phyloP scores from a whole-genome alignment of 92 coral and sea anemone species.

The Micromussa lordhowensis region DNA sequence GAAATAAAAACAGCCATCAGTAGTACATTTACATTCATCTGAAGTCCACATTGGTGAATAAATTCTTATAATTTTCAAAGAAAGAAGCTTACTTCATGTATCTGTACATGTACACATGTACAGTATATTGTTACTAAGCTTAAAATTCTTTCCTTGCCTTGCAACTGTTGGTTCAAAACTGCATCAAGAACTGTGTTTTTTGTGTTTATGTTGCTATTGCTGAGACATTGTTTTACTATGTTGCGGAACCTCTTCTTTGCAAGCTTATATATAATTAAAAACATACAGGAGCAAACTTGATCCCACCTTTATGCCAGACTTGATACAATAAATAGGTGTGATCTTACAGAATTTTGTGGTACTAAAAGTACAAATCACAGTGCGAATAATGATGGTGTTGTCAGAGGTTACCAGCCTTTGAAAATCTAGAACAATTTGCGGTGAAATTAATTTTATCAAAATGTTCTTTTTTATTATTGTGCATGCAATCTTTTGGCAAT shows the following conservation, averaged over 20 bases:
- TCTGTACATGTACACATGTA: no score
- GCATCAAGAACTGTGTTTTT: background rate
- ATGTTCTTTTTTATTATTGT: constrained; percentile 1
- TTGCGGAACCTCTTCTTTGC: no score
- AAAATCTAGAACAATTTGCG: background rate
- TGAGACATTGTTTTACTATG: no score
- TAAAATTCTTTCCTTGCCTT: background rate
- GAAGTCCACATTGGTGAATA: no score
- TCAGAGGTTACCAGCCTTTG: no score
- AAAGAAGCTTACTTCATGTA: no score
- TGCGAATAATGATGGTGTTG: no score
- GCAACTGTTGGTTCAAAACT: background rate
- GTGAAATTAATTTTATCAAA: background rate
- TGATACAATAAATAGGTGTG: background rate
- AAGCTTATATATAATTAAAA: no score
- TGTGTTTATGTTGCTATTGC: no score
- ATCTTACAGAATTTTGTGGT: background rate
- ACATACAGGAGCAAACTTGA: background rate
- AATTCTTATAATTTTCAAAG: background rate
- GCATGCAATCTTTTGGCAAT: background rate
- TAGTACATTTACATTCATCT: no score
- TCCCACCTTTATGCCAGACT: background rate
- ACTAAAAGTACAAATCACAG: background rate
- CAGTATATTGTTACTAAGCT: no score
- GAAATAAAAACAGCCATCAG: no score